phyloP scores from a whole-genome alignment of 2,888 invertebrate species.

The Drosophila lacicola region DNA sequence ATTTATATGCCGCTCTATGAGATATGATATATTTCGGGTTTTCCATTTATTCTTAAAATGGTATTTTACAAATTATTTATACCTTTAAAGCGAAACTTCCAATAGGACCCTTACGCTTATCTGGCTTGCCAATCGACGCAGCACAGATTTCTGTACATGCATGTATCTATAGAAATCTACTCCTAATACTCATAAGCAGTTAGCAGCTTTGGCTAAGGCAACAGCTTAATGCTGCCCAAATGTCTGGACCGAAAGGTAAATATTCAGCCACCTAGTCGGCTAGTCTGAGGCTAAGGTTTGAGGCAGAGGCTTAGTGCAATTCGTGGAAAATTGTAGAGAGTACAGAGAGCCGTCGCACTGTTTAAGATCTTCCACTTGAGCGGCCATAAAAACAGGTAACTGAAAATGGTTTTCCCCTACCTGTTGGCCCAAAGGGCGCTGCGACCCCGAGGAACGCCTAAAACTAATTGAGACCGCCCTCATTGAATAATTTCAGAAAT shows the following conservation, averaged over 20 bases:
- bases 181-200: conserved; percentile 12
- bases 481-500: conserved; percentile 75
- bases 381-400: conserved; percentile 63
- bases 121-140: background rate
- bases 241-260: conserved; percentile 25
- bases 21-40: no score
- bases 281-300: conserved; percentile 18
- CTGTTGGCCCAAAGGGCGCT: conserved; percentile 47
- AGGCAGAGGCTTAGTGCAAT: conserved; percentile 60
- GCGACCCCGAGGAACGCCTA: conserved; percentile 53
- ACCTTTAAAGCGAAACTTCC: background rate
- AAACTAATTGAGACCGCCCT: conserved; percentile 82
- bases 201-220: conserved; percentile 32
- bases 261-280: conserved; percentile 3
- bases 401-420: conserved; percentile 46
- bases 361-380: conserved; percentile 74
- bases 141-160: background rate
- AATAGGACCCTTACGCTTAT: conserved; percentile 2
- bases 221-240: conserved; percentile 29
- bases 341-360: conserved; percentile 50
- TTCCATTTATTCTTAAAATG: no score
- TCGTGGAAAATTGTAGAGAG: conserved; percentile 56
- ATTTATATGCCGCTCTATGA: no score
- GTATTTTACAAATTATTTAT: no score
- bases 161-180: background rate